A percentile compares a stretch with the other conserved stretches of the same genome.
phyloP scores from a whole-genome alignment of 2,113 vertebrate genomes.

The Cyprinodon variegatus region DNA sequence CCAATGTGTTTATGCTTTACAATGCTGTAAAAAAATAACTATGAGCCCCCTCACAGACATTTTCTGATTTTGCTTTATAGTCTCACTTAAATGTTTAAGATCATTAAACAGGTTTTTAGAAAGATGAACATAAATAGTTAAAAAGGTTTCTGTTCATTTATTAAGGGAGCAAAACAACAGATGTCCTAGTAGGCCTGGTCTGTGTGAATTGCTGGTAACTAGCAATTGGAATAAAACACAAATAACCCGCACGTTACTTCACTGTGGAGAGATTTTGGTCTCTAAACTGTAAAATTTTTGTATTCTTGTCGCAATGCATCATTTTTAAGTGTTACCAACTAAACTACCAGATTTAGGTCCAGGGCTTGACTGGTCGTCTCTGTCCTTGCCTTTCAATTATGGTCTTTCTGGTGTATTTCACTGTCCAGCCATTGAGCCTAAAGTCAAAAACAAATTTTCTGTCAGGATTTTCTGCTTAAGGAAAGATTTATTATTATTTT shows the following conservation, averaged over 20 bases:
- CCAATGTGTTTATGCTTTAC: constrained; percentile 30
- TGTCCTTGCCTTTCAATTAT: not conserved
- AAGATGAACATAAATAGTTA: too few relatives aligned
- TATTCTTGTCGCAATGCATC: not conserved
- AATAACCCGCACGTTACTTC: too few relatives aligned
- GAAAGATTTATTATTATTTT: too few relatives aligned
- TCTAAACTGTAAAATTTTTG: not conserved
- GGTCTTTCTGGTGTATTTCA: not conserved
- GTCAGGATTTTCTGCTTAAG: too few relatives aligned
- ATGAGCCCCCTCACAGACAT: not conserved
- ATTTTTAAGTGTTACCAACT: too few relatives aligned
- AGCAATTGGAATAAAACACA: too few relatives aligned
- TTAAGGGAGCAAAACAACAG: not conserved
- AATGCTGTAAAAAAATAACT: not conserved
- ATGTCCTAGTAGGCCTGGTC: not conserved
- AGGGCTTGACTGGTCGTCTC: not conserved
- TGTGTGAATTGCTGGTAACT: too few relatives aligned
- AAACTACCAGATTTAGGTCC: too few relatives aligned
- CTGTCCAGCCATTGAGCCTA: too few relatives aligned
- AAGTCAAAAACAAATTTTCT: too few relatives aligned
- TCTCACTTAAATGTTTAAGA: not conserved
- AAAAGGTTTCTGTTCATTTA: too few relatives aligned
- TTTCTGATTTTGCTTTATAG: not conserved
- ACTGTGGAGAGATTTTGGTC: too few relatives aligned
- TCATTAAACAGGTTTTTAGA: not conserved